Conservation (phyloP, 2,888 invertebrate species). For the Drosophila rubida region DNA sequence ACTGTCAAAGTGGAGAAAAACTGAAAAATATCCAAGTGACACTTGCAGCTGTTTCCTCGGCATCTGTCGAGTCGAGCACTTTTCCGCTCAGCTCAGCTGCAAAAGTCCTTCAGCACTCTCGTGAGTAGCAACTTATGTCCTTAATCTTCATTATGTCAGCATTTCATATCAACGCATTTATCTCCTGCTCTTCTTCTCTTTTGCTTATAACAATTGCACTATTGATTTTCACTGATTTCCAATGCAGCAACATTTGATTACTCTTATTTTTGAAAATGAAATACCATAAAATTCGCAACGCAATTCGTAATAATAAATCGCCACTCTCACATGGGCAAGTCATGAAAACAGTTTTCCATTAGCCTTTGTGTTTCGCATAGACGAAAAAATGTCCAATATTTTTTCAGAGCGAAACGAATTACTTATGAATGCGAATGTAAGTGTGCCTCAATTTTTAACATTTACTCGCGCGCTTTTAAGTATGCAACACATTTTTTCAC, state of each 20-base stretch:
- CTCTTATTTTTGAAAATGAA: background rate
- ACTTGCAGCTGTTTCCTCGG: constrained; percentile 63
- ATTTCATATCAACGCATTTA: constrained; percentile 8
- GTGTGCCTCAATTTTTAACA: constrained; percentile 19
- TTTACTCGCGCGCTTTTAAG: constrained; percentile 33
- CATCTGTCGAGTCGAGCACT: constrained; percentile 21
- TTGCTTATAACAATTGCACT: background rate
- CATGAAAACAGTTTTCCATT: constrained; percentile 24
- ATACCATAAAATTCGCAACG: background rate
- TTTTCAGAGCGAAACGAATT: constrained; percentile 19
- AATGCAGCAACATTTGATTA: background rate
- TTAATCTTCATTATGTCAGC: constrained; percentile 30
- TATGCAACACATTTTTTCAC: constrained; percentile 26
- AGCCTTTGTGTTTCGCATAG: constrained; percentile 26
- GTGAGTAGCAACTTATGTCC: constrained; percentile 32
- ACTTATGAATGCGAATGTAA: constrained; percentile 12
- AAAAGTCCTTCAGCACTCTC: constrained; percentile 28
- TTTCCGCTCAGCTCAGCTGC: constrained; percentile 21
- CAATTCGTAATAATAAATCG: constrained; percentile 5
- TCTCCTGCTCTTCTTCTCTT: too few relatives aligned
- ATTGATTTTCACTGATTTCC: constrained; percentile 1
- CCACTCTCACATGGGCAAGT: constrained; percentile 4
- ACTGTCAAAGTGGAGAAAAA: constrained; percentile 52
- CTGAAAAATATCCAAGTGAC: constrained; percentile 57
- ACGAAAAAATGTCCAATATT: background rate